These are phyloP conservation scores for Callaeas wilsoni DNA, from an alignment of 2,113 vertebrate species.

Conservation along the genomic window DNA sequence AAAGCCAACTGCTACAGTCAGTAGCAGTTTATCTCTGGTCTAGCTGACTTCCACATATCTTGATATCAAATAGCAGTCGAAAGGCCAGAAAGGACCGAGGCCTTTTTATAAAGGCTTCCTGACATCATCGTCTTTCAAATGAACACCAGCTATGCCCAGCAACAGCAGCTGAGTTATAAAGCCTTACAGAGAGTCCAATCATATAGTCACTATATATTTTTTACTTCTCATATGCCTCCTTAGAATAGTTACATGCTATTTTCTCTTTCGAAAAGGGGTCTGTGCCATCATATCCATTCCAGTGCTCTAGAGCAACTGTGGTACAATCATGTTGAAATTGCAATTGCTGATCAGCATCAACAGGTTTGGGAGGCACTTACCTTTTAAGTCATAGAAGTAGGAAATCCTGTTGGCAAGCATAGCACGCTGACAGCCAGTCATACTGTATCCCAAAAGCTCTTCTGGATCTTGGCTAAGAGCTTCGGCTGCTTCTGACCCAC, in stretches of 20 bases:
- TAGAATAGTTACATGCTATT: neutral
- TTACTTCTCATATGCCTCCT: neutral
- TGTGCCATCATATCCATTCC: neutral
- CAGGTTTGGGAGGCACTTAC: slow-evolving; percentile 54
- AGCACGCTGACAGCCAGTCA: slow-evolving; percentile 94
- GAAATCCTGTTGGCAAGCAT: slow-evolving; percentile 97
- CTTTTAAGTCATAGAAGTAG: slow-evolving; percentile 90
- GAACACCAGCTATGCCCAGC: neutral
- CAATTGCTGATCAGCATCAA: neutral
- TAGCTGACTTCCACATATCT: neutral
- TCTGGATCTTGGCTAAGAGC: slow-evolving; percentile 92
- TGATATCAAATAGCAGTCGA: neutral
- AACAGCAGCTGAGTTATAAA: neutral
- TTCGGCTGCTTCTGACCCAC: slow-evolving; percentile 88
- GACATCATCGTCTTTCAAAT: neutral
- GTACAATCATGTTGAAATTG: neutral
- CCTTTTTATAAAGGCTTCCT: neutral
- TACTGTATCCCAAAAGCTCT: slow-evolving; percentile 94
- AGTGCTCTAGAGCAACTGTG: neutral
- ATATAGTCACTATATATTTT: neutral
- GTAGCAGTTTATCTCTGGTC: neutral
- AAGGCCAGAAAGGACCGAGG: neutral
- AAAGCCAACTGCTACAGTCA: neutral
- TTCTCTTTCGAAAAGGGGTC: neutral
- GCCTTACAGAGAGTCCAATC: neutral